Conservation (phyloP, 2,113 vertebrate species). For the Melanotaenia duboulayi region DNA sequence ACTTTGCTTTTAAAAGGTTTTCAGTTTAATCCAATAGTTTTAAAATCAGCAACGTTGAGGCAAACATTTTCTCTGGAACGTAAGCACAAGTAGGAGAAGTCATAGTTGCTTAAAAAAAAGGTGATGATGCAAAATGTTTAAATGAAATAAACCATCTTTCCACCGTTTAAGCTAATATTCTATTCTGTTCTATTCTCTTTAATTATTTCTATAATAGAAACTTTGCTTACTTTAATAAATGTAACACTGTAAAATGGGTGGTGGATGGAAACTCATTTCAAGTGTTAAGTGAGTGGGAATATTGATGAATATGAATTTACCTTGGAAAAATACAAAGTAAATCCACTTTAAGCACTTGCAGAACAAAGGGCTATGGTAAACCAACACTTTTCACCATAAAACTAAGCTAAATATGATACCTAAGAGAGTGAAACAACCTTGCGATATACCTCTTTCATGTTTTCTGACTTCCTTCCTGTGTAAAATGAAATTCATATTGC, state of each 20-base stretch:
- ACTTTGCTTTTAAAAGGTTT: not conserved
- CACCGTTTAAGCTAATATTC: not conserved
- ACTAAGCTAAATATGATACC: not conserved
- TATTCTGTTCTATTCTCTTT: slow-evolving; percentile 11
- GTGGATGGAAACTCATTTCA: slow-evolving; percentile 9
- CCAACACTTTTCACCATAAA: not conserved
- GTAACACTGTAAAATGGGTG: slow-evolving; percentile 14
- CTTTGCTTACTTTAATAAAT: slow-evolving; percentile 24
- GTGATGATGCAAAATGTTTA: not conserved
- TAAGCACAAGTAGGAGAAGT: not conserved
- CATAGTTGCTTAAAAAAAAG: not conserved
- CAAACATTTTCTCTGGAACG: not conserved
- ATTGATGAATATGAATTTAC: slow-evolving; percentile 9
- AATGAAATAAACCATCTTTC: not conserved
- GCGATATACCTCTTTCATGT: not conserved
- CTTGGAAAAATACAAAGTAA: slow-evolving; percentile 4
- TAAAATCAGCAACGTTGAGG: not conserved
- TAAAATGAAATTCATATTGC: not conserved
- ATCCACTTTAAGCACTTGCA: not conserved
- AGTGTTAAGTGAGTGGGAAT: not conserved
- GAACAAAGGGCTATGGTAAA: slow-evolving; percentile 20
- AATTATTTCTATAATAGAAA: slow-evolving; percentile 29
- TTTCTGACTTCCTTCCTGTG: not conserved
- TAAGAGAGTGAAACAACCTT: not conserved
- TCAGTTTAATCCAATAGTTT: not conserved